These are phyloP conservation scores for Otolemur crassicaudatus DNA, from an alignment of 2,797 vertebrate species.

Conservation along the genomic window DNA sequence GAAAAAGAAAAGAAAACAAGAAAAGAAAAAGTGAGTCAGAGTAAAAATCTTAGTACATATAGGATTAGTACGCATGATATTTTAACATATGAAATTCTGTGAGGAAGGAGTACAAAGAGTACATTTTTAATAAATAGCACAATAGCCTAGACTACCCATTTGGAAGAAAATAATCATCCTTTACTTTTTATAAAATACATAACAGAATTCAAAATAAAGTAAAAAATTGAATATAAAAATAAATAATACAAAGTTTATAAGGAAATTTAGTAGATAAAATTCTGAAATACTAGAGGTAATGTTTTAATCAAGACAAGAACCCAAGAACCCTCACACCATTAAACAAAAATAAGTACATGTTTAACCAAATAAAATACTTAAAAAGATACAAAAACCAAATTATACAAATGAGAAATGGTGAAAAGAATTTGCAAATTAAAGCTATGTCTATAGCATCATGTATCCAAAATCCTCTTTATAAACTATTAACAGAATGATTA, in stretches of 20 bases:
- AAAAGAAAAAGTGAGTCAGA: not conserved
- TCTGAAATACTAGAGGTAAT: not conserved
- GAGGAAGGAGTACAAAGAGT: not conserved
- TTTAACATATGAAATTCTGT: not conserved
- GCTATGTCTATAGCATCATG: not conserved
- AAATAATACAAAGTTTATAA: not conserved
- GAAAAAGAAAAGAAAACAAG: too few species aligned
- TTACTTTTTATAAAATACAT: not conserved
- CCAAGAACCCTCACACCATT: not conserved
- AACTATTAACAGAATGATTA: not conserved
- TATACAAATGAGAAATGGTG: not conserved
- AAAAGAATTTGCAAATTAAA: constrained; percentile 11
- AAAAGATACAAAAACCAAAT: not conserved
- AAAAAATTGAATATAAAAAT: not conserved
- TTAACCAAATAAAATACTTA: not conserved
- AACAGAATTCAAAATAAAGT: not conserved
- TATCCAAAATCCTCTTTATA: not conserved
- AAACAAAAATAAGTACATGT: not conserved
- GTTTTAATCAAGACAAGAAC: not conserved
- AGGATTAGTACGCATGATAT: not conserved
- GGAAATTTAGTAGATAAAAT: not conserved
- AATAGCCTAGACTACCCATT: not conserved
- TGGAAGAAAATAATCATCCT: not conserved
- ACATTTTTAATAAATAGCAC: not conserved
- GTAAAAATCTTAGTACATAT: not conserved